Evolutionary conservation across 2,888 invertebrate species (phyloP), one percentile per base, ranked within the genome.

Genomic region (Osedax frankpressi): DNA sequence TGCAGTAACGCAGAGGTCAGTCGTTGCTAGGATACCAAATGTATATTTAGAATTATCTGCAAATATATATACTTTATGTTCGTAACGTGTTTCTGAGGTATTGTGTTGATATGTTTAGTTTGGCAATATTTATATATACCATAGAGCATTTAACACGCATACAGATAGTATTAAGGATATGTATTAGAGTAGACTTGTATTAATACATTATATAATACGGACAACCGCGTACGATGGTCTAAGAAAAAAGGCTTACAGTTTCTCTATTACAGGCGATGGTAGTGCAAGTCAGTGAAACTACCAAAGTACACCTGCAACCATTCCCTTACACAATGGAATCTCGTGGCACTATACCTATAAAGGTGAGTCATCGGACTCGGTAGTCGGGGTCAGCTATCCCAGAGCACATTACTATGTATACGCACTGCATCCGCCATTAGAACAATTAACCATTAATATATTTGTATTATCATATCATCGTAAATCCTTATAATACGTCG

Each of bases 291-390:
- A 75, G 73, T 28, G 71, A 74, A 26, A 26, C 29, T 14, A 74
- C 30, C 1, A 73, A 75, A 63, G 3, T 6, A n/a, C 60, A 70
- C 0, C 27, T 75, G 14, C 70, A 28, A 3, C 28, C 60, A n/a
- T 68, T 65, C 26, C n/a, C 60, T 6, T 75, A 75, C 75, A 30
- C 28, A 0, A 24, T 75, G 1, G 63, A 70, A 30, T 24, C 60
- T 2, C 44, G 75, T 27, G 75, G 75, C 6, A 75, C 75, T 3
- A 70, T 75, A 27, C 68, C 72, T 19, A 65, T 75, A 24, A 75
- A 75, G 73, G 75, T 75, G 19, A 24, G 69, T 65, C n/a, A n/a
- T n/a, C n/a, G n/a, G n/a, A n/a, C n/a, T n/a, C n/a, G n/a, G n/a
- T n/a, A n/a, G n/a, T n/a, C n/a, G n/a, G n/a, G n/a, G n/a, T n/a